Evolutionary conservation across 2,797 vertebrate species (phyloP), one percentile per base, ranked within the genome.

Genomic region (Urosaurus nigricauda): DNA sequence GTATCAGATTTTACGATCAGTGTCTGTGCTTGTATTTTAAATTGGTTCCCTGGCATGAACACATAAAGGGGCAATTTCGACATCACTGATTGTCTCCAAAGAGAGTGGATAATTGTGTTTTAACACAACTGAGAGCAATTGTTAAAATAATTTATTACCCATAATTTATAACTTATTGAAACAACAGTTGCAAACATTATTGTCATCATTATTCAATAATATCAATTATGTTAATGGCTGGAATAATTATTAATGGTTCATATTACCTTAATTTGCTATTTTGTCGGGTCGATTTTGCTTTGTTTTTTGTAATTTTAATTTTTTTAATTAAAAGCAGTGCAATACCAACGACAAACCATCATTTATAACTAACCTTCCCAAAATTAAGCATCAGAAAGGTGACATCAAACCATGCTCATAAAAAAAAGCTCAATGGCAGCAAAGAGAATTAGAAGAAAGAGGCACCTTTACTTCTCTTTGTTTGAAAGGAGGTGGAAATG

Each of bases 71-170:
- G 90, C 89, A 94, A 95, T 78, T 88, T 53, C 1, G 92, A 95
- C 92, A 75, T 92, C 93, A 90, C 89, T 90, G 96, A 97, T 96
- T 96, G 95, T 96, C 95, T 96, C 91, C 92, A 90, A 90, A 24
- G 78, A 94, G 89, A 92, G 90, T 58, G 40, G 60, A 73, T 90
- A 73, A 79, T 65, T 26, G 63, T 68, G 12, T 29, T 12, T 29
- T 13, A 32, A 1, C 65, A 68, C 12, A 29, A 29, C 29, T 68
- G 29, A 68, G 32, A 68, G 29, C 65, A 68, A 32, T 68, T 32
- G 65, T 68, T 68, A 32, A 68, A 68, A 68, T 68, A 68, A 32
- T 68, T 11, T 68, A 12, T 68, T 32, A 32, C 65, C 65, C 32
- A 32, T 68, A 32, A 68, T 32, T 14, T 29, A 68, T 32, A 32